phyloP scores from a whole-genome alignment of 1,140 invertebrate species.

The Cephus cinctus region DNA sequence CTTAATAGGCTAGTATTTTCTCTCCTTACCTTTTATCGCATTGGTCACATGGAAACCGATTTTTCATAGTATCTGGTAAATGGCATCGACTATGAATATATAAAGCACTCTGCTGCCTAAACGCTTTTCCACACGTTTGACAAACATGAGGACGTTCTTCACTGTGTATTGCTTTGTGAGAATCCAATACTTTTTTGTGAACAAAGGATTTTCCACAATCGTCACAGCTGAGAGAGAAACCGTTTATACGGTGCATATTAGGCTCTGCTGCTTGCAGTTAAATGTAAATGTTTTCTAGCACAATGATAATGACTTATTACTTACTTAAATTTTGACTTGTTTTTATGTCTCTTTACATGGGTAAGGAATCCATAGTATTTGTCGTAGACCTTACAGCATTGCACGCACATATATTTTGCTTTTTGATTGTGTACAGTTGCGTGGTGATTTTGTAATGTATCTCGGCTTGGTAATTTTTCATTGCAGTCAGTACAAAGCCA shows the following conservation, averaged over 20 bases:
- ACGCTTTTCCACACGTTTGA: constrained; percentile 59
- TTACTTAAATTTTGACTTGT: constrained; percentile 57
- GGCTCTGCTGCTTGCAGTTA: too few species aligned
- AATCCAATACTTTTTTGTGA: constrained; percentile 55
- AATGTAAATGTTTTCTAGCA: too few species aligned
- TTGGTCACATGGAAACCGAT: constrained; percentile 59
- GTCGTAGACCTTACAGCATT: constrained; percentile 62
- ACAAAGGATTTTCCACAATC: constrained; percentile 60
- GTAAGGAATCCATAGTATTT: constrained; percentile 62
- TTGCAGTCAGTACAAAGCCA: constrained; percentile 62
- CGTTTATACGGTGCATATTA: too few species aligned
- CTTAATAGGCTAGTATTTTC: background rate
- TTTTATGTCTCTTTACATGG: constrained; percentile 58
- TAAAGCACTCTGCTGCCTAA: constrained; percentile 59
- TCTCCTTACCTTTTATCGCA: constrained; percentile 57
- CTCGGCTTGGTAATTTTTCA: constrained; percentile 53
- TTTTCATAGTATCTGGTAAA: constrained; percentile 58
- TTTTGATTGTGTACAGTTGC: constrained; percentile 56
- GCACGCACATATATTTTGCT: constrained; percentile 59
- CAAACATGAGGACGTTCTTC: constrained; percentile 57
- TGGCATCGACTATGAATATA: constrained; percentile 59
- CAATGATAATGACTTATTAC: constrained; percentile 9
- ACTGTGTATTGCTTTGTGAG: constrained; percentile 55
- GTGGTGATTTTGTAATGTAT: constrained; percentile 58
- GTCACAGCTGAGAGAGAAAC: constrained; percentile 52